Base-by-base conservation (phyloP, 37 sponge, comb jelly and placozoan species). In the Chondrosia reniformis region DNA sequence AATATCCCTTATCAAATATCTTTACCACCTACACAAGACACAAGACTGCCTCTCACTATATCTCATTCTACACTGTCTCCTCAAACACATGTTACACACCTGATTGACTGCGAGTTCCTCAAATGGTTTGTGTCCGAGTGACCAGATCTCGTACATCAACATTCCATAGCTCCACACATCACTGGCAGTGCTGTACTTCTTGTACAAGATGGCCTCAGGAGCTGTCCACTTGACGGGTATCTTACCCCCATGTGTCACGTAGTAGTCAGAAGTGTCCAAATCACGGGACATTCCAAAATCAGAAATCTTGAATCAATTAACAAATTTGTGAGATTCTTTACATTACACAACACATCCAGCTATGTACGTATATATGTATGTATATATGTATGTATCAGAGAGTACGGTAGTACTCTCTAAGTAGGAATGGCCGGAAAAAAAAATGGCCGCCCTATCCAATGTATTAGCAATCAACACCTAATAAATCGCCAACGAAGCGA, bases 221-320 rank as follows among this genome's bases (percentile, higher is more conserved):
- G 72, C 72, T 69, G 72, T 38, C 72, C 72, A 69, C 72, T 39
- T 69, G 4, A 69, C 12, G 25, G 72, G 72, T 15, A 69, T 69
- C 36, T 38, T 69, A 17, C 41, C 22, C 2, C 72, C 44, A 24
- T 69, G 15, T 7, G n/a, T 37, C 24, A 69, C 4, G 41, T 69
- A 69, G 72, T 69, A 69, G 41, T 13, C 24, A 24, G 39, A 17
- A 39, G 32, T 24, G 10, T 69, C 72, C 72, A 69, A 25, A 17
- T 69, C 72, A 69, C 72, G 72, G 22, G 72, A 43, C 72, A 69
- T 69, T 69, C 72, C 72, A 69, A 69, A 69, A 69, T 69, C 72
- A 69, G 72, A 69, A 69, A 69, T 69, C 72, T 69, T 21, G 24
- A 40, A 39, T 69, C 22, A 30, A 6, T 30, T 7, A 59, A 30